Conservation (phyloP, 2,888 invertebrate species). For the Eupithecia vulgata region DNA sequence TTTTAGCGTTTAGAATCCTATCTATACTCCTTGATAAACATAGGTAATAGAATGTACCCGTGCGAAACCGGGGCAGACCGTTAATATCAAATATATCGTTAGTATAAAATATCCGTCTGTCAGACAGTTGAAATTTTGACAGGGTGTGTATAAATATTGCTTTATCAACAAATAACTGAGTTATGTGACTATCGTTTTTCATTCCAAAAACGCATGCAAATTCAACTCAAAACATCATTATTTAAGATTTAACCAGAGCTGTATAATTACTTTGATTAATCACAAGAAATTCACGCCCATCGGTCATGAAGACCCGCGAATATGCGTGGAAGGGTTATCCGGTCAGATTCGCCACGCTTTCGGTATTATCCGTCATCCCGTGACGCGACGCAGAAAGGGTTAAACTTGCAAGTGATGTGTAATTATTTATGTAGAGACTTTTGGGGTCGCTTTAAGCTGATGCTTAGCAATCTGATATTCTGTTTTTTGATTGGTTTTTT, state of each 20-base stretch:
- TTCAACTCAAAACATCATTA: conserved; percentile 1
- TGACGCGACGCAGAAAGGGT: conserved; percentile 74
- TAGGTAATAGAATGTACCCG: too few species aligned
- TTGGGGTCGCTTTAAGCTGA: neutral
- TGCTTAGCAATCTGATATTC: neutral
- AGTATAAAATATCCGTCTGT: too few species aligned
- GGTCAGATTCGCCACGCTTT: conserved; percentile 81
- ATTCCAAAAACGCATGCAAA: neutral
- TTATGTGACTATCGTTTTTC: too few species aligned
- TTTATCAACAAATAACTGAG: too few species aligned
- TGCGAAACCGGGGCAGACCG: too few species aligned
- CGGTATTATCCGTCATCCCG: conserved; percentile 80
- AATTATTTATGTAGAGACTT: conserved; percentile 20
- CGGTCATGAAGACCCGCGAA: conserved; percentile 66
- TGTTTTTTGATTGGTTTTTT: neutral
- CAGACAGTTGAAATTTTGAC: too few species aligned
- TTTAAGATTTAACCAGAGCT: conserved; percentile 19
- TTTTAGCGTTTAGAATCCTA: too few species aligned
- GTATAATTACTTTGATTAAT: conserved; percentile 41
- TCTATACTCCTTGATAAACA: too few species aligned
- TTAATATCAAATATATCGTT: too few species aligned
- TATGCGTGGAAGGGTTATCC: conserved; percentile 74
- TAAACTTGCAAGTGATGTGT: conserved; percentile 43
- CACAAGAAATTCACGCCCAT: conserved; percentile 53
- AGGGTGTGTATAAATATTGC: too few species aligned